Base-by-base conservation (phyloP, 1,140 invertebrate genomes). In the Solenopsis invicta region DNA sequence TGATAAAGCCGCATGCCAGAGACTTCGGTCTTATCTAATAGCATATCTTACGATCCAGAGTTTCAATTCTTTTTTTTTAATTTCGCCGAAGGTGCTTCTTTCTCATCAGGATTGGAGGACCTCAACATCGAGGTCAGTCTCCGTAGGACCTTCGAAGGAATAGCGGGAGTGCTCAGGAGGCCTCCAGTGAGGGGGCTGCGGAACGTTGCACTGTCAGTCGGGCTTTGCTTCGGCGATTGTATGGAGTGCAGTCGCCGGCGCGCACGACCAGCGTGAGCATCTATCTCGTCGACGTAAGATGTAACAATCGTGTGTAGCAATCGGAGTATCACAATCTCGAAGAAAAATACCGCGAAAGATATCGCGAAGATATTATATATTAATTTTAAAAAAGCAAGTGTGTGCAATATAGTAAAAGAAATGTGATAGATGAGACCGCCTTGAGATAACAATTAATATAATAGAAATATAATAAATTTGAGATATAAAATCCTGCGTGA, bases 231-330 rank as follows among this genome's bases (percentile, higher is more conserved):
- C 45, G 54, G 50, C 24, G 29, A 29, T 29, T 29, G 41, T 41
- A 18, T 37, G 16, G 45, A 86, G 71, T 74, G 82, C 82, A 91
- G 89, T 91, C 87, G 77, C 88, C 37, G 71, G 34, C 75, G 90
- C 71, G 89, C 90, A 87, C 75, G 80, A 80, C 52, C 34, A 85
- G 85, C 66, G 88, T 54, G 37, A 91, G 64, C 85, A 85, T 87
- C 87, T 77, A 67, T 52, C 21, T 10, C 45, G 45, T 62, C 76
- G 75, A 85, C 69, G 89, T 91, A 87, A 91, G 90, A 88, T 48
- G 71, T 82, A 29, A 66, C 24, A 69, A 9, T 54, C 34, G 21
- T 50, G 24, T 48, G n/a, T 41, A 13, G 18, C 21, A 34, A 41
- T 41, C 10, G 8, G 18, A 0, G 1, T 37, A 50, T 10, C 29